Conservation (phyloP, 2,888 invertebrate genomes). For the Griposia aprilina region DNA sequence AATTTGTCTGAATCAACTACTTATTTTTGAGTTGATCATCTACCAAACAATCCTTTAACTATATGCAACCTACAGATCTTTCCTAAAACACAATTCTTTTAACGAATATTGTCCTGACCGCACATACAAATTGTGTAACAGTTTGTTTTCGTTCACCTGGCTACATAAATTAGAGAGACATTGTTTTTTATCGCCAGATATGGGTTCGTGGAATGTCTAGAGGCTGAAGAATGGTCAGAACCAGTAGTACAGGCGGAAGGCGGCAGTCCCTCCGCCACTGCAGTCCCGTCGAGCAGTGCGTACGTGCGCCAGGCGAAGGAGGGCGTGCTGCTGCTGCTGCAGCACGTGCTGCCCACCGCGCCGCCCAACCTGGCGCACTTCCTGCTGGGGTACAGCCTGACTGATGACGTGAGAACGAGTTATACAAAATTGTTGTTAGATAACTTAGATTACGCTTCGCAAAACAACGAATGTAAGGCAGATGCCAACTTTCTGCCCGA, state of each 20-base stretch:
- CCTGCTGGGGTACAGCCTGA: conserved; percentile 96
- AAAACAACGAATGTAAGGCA: too few species aligned
- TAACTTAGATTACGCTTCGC: too few species aligned
- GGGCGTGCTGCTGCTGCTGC: conserved; percentile 93
- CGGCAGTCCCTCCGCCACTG: conserved; percentile 82
- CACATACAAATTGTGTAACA: background rate
- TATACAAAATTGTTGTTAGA: too few species aligned
- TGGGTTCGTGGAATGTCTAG: conserved; percentile 96
- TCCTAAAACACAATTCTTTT: background rate
- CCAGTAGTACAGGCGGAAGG: conserved; percentile 88
- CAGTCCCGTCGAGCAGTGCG: conserved; percentile 79
- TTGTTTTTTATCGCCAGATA: conserved; percentile 69
- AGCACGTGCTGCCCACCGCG: conserved; percentile 94
- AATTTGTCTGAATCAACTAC: background rate
- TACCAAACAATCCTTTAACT: background rate
- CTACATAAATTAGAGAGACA: background rate
- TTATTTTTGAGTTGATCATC: background rate
- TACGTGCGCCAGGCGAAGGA: conserved; percentile 91
- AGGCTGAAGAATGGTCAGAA: conserved; percentile 89
- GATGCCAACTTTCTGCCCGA: too few species aligned
- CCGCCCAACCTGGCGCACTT: conserved; percentile 97
- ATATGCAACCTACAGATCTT: background rate
- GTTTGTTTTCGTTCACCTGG: background rate
- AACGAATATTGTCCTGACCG: background rate
- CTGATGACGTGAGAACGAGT: conserved; percentile 91